Percentiles rank a stretch among this genome's conserved stretches.
Conservation (phyloP, 2,113 vertebrate genomes). For the Myanophis thanlyinensis region DNA sequence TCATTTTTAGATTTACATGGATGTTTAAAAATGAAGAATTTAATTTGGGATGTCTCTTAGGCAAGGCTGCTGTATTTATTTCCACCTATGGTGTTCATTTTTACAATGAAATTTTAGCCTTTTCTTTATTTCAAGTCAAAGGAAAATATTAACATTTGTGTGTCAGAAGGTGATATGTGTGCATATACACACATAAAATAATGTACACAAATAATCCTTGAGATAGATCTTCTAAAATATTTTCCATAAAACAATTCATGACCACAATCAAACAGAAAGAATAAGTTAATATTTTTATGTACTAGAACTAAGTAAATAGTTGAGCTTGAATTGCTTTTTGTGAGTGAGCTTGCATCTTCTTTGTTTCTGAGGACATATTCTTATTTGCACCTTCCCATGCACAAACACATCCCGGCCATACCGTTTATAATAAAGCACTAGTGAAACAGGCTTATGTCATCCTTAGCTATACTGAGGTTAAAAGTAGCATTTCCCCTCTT, state of each 20-base stretch:
- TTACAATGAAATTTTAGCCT: not conserved
- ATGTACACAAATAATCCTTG: not conserved
- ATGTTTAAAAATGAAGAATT: constrained; percentile 9
- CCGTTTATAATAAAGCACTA: not conserved
- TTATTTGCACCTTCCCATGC: not conserved
- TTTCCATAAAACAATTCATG: not conserved
- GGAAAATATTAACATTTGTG: not conserved
- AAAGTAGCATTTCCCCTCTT: not conserved
- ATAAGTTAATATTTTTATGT: not conserved
- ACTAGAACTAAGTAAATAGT: not conserved
- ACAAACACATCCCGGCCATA: not conserved
- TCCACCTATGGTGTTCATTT: not conserved
- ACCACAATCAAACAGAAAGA: not conserved
- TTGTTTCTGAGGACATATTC: not conserved
- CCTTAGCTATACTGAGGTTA: not conserved
- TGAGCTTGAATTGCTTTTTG: not conserved
- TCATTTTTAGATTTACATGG: constrained; percentile 5
- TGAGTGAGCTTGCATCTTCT: not conserved
- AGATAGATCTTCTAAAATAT: not conserved
- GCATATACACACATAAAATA: not conserved
- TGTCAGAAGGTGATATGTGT: not conserved
- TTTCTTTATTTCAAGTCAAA: not conserved
- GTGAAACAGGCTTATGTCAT: not conserved
- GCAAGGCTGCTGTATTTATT: constrained; percentile 1
- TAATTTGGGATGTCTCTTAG: not conserved